A percentile compares a stretch with the other conserved stretches of the same genome.
Conservation (phyloP, 2,888 invertebrate genomes). For the Rhagonycha lutea region DNA sequence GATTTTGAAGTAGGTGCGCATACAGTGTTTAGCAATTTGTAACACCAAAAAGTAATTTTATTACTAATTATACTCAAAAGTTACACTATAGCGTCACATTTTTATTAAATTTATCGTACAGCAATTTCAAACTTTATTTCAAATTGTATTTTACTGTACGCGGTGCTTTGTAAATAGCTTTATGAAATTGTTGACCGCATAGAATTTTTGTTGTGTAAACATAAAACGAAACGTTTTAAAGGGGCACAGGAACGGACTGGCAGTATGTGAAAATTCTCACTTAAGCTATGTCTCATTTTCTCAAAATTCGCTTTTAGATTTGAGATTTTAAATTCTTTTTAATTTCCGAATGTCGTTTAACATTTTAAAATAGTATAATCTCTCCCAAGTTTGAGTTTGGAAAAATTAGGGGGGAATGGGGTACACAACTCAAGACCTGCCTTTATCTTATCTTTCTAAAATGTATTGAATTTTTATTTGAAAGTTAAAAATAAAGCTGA, state of each 20-base stretch:
- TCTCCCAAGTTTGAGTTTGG: no score
- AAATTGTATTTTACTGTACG: background rate
- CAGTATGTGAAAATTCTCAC: no score
- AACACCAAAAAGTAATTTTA: background rate
- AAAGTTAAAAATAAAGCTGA: no score
- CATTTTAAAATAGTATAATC: no score
- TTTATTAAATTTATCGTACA: background rate
- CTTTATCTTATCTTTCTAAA: no score
- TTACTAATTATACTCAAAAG: background rate
- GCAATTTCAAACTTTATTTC: background rate
- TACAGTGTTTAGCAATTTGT: background rate
- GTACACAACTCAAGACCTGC: no score
- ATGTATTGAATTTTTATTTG: no score
- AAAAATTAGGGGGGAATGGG: no score
- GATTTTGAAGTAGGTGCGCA: background rate
- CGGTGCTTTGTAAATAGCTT: background rate
- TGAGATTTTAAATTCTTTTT: no score
- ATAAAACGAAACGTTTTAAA: background rate
- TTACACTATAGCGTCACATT: background rate
- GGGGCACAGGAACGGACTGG: background rate
- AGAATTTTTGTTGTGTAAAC: background rate
- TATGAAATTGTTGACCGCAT: background rate
- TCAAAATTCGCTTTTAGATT: no score
- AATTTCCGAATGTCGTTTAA: no score
- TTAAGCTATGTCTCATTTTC: no score